A percentile compares a stretch with the other conserved stretches of the same genome.
These are phyloP conservation scores for Drosophila sproati DNA, from an alignment of 1,140 invertebrate genomes.

Conservation along the genomic window DNA sequence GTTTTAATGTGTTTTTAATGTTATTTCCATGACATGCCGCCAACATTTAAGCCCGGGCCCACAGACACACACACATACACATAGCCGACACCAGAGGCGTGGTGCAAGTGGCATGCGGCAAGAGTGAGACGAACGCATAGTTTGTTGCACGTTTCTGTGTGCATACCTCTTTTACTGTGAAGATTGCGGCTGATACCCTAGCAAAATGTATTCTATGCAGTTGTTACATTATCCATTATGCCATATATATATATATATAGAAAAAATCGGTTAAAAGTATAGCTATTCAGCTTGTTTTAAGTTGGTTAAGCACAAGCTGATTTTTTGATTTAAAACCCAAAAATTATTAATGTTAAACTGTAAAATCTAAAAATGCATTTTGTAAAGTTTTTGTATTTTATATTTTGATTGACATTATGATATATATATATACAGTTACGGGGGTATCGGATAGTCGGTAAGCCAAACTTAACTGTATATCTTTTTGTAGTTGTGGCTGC, in stretches of 20 bases:
- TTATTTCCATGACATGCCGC: slow-evolving; percentile 82
- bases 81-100: slow-evolving; percentile 5
- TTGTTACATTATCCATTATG: too few relatives aligned
- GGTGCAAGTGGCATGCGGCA: neutral
- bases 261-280: too few relatives aligned
- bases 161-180: slow-evolving; percentile 46
- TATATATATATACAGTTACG: too few relatives aligned
- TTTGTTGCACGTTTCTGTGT: slow-evolving; percentile 72
- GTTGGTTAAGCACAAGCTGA: too few relatives aligned
- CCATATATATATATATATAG: too few relatives aligned
- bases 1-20: slow-evolving; percentile 83
- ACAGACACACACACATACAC: slow-evolving; percentile 32
- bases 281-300: too few relatives aligned
- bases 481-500: slow-evolving; percentile 25
- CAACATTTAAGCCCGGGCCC: slow-evolving; percentile 77
- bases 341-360: too few relatives aligned
- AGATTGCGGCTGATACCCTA: slow-evolving; percentile 5
- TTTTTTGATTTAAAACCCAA: too few relatives aligned
- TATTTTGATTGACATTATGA: too few relatives aligned
- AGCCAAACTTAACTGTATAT: neutral
- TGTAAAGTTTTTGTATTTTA: too few relatives aligned
- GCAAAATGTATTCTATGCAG: neutral
- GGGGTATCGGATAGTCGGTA: too few relatives aligned
- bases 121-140: slow-evolving; percentile 63
- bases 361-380: too few relatives aligned